These are phyloP conservation scores for Theonella swinhoei DNA, from an alignment of 37 sponge, comb jelly and placozoan genomes.

Conservation along the genomic window DNA sequence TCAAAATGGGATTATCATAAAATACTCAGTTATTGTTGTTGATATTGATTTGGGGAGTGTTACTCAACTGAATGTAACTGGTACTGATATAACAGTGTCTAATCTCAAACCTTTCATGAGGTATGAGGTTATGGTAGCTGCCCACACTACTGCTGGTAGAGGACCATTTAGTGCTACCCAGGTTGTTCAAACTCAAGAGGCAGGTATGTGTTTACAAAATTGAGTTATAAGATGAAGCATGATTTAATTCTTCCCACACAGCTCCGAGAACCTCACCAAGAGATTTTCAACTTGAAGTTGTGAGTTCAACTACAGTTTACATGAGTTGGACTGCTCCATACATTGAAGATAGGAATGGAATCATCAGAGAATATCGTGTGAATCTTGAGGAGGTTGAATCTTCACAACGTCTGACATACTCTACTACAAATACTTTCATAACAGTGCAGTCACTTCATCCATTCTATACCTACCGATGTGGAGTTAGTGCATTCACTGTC, in stretches of 20 bases:
- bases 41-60: not conserved
- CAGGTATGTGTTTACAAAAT: not conserved
- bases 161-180: not conserved
- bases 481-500: slow-evolving; percentile 36
- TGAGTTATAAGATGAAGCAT: too few species aligned
- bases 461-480: slow-evolving; percentile 16
- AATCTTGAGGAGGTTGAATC: not conserved
- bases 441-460: slow-evolving; percentile 21
- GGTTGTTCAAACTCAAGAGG: not conserved
- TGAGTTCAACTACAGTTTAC: not conserved
- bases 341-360: slow-evolving; percentile 1
- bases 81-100: not conserved
- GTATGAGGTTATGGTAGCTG: not conserved
- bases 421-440: not conserved
- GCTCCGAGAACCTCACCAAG: not conserved
- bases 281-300: not conserved
- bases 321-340: slow-evolving; percentile 20
- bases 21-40: not conserved
- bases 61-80: not conserved
- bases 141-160: not conserved
- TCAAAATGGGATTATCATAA: not conserved
- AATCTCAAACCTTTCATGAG: not conserved
- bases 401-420: too few species aligned
- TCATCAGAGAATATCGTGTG: slow-evolving; percentile 5
- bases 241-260: not conserved